A percentile compares a stretch with the other conserved stretches of the same genome.
Conservation (phyloP, 2,888 invertebrate species). For the Bimastos eiseni region DNA sequence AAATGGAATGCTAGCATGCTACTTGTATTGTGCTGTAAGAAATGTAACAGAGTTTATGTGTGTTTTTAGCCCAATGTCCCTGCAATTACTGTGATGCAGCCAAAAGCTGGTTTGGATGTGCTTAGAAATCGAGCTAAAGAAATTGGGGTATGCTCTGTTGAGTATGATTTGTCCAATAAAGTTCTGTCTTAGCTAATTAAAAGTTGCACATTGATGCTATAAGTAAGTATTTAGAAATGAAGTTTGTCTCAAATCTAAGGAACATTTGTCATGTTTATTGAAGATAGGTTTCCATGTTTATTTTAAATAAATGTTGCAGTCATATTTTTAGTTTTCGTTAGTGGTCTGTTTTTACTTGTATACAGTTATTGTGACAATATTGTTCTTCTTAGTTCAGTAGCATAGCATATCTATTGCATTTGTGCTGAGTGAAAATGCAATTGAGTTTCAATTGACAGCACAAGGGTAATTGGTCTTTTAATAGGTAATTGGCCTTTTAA, state of each 20-base stretch:
- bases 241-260: not conserved
- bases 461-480: not conserved
- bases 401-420: not conserved
- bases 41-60: conserved; percentile 54
- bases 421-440: not conserved
- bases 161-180: not conserved
- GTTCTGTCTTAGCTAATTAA: not conserved
- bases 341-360: not conserved
- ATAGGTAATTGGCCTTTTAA: too few relatives aligned
- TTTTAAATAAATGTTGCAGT: not conserved
- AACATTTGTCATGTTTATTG: not conserved
- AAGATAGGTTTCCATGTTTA: not conserved
- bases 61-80: conserved; percentile 65
- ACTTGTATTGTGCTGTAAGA: not conserved
- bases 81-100: conserved; percentile 68
- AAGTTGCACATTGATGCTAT: not conserved
- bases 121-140: conserved; percentile 71
- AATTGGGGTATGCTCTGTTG: conserved; percentile 64
- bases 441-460: not conserved
- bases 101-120: conserved; percentile 70
- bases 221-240: not conserved
- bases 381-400: not conserved
- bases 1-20: too few relatives aligned
- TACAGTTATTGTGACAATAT: not conserved
- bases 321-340: not conserved